Evolutionary conservation across 2,113 vertebrate species (phyloP).

Genomic region (Dunckerocampus dactyliophorus): DNA sequence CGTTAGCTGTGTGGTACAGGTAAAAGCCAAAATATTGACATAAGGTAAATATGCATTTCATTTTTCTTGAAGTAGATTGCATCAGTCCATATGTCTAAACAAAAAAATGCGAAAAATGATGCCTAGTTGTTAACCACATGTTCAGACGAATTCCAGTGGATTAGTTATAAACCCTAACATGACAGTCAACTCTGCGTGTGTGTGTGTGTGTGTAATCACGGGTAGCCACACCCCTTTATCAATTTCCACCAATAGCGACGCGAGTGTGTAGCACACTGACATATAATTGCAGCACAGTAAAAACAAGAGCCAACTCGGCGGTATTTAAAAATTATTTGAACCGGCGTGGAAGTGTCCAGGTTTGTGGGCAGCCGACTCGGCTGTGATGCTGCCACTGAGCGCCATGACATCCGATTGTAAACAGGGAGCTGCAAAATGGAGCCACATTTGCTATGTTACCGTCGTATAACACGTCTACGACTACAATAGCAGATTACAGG

Average conservation of each 20-base stretch:
- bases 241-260: slow-evolving; percentile 76
- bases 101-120: too few relatives aligned
- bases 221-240: slow-evolving; percentile 75
- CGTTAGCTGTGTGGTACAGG: too few relatives aligned
- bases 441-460: slow-evolving; percentile 27
- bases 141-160: slow-evolving; percentile 25
- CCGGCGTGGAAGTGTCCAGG: background rate
- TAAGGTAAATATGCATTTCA: too few relatives aligned
- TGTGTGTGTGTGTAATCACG: slow-evolving; percentile 58
- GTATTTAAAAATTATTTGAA: slow-evolving; percentile 3
- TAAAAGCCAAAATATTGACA: too few relatives aligned
- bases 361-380: slow-evolving; percentile 16
- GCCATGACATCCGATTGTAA: slow-evolving; percentile 67
- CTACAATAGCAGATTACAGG: slow-evolving; percentile 17
- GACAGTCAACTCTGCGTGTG: slow-evolving; percentile 29
- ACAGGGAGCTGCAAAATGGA: slow-evolving; percentile 73
- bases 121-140: too few relatives aligned
- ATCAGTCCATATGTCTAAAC: too few relatives aligned
- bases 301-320: slow-evolving; percentile 54
- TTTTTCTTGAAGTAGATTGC: too few relatives aligned
- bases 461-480: background rate
- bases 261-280: slow-evolving; percentile 70
- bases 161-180: slow-evolving; percentile 31
- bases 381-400: slow-evolving; percentile 11
- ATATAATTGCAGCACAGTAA: slow-evolving; percentile 63